Percentiles rank a stretch among this genome's conserved stretches.
Conservation (phyloP, 37 sponge, comb jelly and placozoan species). For the Theonella swinhoei region DNA sequence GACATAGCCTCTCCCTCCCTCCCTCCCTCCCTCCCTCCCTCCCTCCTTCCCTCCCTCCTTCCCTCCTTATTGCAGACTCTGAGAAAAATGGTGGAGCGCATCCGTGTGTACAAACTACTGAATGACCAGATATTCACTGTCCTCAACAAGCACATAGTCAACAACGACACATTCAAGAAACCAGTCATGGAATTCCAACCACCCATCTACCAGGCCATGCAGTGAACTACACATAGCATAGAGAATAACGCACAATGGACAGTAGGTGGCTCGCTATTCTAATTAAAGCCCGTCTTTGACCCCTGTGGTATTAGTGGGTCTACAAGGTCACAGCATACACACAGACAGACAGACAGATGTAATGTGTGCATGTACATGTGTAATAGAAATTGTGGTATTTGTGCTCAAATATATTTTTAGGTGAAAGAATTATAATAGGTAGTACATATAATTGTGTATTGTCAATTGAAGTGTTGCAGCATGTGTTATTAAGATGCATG, state of each 20-base stretch:
- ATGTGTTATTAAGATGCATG: too few species aligned
- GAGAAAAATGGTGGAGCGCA: conserved; percentile 85
- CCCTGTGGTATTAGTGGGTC: not conserved
- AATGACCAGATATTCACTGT: conserved; percentile 90
- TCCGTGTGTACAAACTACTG: conserved; percentile 68
- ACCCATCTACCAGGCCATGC: conserved; percentile 78
- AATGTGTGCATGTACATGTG: not conserved
- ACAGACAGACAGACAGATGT: not conserved
- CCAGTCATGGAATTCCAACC: conserved; percentile 89
- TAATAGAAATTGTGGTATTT: not conserved
- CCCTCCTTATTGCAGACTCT: conserved; percentile 35
- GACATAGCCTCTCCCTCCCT: not conserved
- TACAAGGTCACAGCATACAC: not conserved
- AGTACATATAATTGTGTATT: not conserved
- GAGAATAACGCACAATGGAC: not conserved
- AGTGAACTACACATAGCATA: not conserved
- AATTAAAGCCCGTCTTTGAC: too few species aligned
- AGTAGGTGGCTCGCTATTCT: too few species aligned
- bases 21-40: not conserved
- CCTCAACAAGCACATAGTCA: conserved; percentile 86
- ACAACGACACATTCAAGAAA: conserved; percentile 53
- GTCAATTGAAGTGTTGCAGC: too few species aligned
- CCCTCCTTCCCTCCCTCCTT: not conserved
- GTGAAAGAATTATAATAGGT: not conserved
- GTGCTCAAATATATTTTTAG: not conserved